phyloP scores from a whole-genome alignment of 2,113 vertebrate genomes.

The Semnornis frantzii region DNA sequence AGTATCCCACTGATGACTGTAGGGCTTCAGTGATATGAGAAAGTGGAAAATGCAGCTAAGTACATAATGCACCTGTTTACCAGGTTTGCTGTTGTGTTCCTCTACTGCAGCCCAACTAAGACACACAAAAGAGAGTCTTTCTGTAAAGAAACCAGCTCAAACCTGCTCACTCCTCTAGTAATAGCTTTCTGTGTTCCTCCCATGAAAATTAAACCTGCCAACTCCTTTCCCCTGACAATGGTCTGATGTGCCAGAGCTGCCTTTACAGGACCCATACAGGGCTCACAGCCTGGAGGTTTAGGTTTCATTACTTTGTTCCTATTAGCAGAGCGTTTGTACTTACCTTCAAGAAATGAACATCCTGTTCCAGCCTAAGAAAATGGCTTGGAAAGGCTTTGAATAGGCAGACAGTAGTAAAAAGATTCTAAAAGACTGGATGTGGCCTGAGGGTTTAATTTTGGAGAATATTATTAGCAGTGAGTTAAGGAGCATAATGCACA shows the following conservation, averaged over 20 bases:
- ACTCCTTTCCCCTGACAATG: neutral
- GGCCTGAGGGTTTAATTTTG: neutral
- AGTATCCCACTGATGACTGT: neutral
- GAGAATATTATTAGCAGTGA: neutral
- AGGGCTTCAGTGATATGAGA: neutral
- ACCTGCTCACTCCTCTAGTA: neutral
- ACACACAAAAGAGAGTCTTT: neutral
- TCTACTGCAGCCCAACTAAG: neutral
- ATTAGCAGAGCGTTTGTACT: neutral
- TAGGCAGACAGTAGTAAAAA: neutral
- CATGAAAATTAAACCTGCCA: neutral
- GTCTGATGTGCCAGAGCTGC: neutral
- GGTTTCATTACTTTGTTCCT: slow-evolving; percentile 9
- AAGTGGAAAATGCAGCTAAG: neutral
- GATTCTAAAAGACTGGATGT: neutral
- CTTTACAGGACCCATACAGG: neutral
- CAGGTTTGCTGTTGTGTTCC: neutral
- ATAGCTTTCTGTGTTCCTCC: neutral
- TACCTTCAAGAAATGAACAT: neutral
- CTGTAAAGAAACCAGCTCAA: neutral
- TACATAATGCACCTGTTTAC: neutral
- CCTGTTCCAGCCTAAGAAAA: neutral
- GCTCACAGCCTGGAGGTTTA: neutral
- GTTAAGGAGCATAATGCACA: neutral
- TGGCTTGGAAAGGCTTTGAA: neutral